These are phyloP conservation scores for Nothoprocta perdicaria DNA, from an alignment of 2,113 vertebrate genomes.

Conservation along the genomic window DNA sequence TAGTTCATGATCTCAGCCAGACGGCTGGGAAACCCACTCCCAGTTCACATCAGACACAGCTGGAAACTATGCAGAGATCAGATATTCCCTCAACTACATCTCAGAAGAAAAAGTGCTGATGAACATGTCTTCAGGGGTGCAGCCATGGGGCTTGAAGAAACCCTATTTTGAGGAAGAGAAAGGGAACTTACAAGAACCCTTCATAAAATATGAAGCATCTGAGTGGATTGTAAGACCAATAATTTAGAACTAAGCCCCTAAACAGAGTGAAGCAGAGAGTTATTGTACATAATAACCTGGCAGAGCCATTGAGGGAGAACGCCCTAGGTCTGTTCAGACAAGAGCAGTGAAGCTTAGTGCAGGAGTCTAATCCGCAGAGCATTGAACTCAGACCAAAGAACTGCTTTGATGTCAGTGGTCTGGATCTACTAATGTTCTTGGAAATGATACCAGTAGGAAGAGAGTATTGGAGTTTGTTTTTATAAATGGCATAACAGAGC, in stretches of 20 bases:
- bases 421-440: background rate
- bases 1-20: background rate
- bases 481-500: conserved; percentile 10
- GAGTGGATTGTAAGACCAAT: background rate
- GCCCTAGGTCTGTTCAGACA: background rate
- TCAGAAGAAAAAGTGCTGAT: background rate
- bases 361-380: background rate
- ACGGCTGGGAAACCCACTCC: background rate
- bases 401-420: conserved; percentile 8
- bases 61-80: background rate
- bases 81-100: background rate
- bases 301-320: background rate
- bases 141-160: background rate
- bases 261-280: background rate
- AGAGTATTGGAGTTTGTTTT: background rate
- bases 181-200: background rate
- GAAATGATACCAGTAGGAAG: background rate
- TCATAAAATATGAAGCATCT: accelerated
- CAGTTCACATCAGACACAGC: background rate
- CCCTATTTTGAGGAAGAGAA: background rate
- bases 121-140: background rate
- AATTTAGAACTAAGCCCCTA: background rate
- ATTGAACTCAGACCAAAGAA: background rate
- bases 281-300: background rate
- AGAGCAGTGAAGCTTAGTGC: background rate